phyloP scores from a whole-genome alignment of 2,888 invertebrate species.

The Epinotia bilunana region DNA sequence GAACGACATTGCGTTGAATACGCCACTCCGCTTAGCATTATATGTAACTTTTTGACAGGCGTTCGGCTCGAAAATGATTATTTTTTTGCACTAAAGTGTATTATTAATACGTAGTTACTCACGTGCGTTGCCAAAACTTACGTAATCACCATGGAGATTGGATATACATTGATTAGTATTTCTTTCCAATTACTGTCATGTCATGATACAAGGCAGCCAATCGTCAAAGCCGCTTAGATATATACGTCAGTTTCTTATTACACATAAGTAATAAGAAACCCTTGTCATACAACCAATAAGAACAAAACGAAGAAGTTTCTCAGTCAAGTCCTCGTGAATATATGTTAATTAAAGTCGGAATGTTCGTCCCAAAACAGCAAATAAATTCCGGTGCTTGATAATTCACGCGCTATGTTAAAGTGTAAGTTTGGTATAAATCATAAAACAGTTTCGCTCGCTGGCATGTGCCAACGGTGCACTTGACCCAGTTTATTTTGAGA shows the following conservation, averaged over 20 bases:
- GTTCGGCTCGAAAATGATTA: no score
- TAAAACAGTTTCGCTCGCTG: conserved; percentile 30
- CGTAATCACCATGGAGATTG: not conserved
- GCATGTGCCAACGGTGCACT: conserved; percentile 31
- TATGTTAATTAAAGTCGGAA: not conserved
- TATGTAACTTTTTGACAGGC: no score
- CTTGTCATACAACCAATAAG: not conserved
- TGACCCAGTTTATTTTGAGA: conserved; percentile 40
- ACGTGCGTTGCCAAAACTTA: no score
- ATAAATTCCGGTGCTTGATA: not conserved
- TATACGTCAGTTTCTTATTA: no score
- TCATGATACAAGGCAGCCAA: not conserved
- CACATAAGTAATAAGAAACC: not conserved
- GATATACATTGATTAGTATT: not conserved
- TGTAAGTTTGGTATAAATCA: conserved; percentile 30
- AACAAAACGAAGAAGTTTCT: not conserved
- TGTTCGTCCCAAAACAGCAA: not conserved
- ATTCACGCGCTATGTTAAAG: conserved; percentile 6
- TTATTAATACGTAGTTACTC: no score
- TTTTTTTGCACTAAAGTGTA: no score
- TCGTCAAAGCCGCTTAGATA: conserved; percentile 9
- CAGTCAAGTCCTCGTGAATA: not conserved
- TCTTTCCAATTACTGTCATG: not conserved
- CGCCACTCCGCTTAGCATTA: no score
- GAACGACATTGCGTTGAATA: no score